These are phyloP conservation scores for Crocodylus rhombifer DNA, from an alignment of 2,797 vertebrate species.

Conservation along the genomic window DNA sequence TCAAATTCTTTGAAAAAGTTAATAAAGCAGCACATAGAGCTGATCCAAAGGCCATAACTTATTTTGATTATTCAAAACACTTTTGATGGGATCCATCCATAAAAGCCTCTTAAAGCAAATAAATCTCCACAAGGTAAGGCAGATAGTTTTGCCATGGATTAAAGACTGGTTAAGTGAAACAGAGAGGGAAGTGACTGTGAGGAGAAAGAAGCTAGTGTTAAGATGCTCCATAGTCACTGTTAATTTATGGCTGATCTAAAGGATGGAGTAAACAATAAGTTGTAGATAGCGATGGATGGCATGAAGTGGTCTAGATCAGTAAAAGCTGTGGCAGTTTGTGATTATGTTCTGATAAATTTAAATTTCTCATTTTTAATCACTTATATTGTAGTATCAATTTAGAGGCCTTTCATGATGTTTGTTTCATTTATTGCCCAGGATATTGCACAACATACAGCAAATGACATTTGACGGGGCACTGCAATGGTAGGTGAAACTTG, in stretches of 20 bases:
- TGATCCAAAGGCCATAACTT: conserved; percentile 45
- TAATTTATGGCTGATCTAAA: neutral
- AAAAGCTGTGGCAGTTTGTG: neutral
- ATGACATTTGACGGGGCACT: no score
- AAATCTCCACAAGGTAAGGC: conserved; percentile 26
- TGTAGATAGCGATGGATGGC: neutral
- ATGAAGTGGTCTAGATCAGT: neutral
- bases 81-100: conserved; percentile 3
- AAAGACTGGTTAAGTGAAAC: conserved; percentile 34
- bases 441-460: neutral
- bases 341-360: neutral
- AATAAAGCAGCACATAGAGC: conserved; percentile 62
- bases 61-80: conserved; percentile 16
- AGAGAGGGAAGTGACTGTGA: neutral
- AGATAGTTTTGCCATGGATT: neutral
- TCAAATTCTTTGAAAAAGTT: conserved; percentile 42
- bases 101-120: conserved; percentile 17
- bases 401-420: neutral
- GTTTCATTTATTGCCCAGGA: neutral
- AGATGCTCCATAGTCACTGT: neutral
- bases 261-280: neutral
- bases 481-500: neutral
- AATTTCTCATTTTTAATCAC: neutral
- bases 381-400: neutral
- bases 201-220: neutral